phyloP scores from a whole-genome alignment of 2,113 vertebrate genomes.

The Megaceryle torquata region DNA sequence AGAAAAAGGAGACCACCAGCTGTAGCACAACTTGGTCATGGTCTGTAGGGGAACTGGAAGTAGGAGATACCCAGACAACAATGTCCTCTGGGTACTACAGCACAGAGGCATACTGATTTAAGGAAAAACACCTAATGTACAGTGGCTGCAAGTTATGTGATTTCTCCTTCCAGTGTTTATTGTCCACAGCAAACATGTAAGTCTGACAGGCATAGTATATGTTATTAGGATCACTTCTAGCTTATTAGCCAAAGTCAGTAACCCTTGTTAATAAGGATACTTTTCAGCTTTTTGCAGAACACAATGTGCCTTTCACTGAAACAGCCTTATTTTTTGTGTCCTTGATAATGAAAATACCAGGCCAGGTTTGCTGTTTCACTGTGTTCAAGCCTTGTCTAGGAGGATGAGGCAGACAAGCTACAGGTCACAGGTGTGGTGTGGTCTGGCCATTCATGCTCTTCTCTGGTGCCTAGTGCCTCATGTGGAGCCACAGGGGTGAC shows the following conservation, averaged over 20 bases:
- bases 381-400: neutral
- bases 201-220: neutral
- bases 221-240: neutral
- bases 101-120: neutral
- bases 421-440: rapidly evolving
- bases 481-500: rapidly evolving
- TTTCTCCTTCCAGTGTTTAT: neutral
- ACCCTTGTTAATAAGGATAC: neutral
- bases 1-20: neutral
- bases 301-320: neutral
- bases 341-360: rapidly evolving
- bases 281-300: neutral
- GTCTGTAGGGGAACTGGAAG: neutral
- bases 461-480: neutral
- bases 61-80: neutral
- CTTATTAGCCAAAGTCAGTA: neutral
- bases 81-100: neutral
- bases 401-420: neutral
- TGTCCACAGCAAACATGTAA: neutral
- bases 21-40: neutral
- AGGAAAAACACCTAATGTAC: neutral
- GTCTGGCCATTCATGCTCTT: rapidly evolving
- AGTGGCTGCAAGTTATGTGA: neutral
- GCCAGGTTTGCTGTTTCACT: neutral
- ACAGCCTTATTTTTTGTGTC: neutral